A percentile compares a stretch with the other conserved stretches of the same genome.
Conservation (phyloP, 2,888 invertebrate genomes). For the Leptura quadrifasciata region DNA sequence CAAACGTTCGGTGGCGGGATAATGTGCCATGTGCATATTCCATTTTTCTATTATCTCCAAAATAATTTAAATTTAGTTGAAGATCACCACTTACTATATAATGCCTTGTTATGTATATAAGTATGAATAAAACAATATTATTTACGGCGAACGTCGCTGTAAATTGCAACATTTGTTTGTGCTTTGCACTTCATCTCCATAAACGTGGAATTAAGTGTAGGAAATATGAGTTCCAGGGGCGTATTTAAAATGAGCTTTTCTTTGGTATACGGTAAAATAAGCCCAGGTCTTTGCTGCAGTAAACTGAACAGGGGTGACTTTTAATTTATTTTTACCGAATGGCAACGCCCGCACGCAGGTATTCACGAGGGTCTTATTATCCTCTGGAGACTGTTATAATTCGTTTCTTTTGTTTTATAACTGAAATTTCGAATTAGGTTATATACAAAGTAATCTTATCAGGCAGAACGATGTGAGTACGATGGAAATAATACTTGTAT, state of each 20-base stretch:
- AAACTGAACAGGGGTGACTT: constrained; percentile 59
- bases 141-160: constrained; percentile 47
- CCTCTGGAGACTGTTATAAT: constrained; percentile 58
- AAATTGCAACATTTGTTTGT: constrained; percentile 63
- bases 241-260: constrained; percentile 57
- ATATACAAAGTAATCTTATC: constrained; percentile 36
- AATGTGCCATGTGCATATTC: background rate
- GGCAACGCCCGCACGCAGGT: constrained; percentile 55
- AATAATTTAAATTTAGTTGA: background rate
- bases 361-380: constrained; percentile 57
- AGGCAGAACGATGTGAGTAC: constrained; percentile 10
- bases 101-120: constrained; percentile 6
- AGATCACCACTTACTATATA: constrained; percentile 8
- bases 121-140: constrained; percentile 47
- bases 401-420: constrained; percentile 59
- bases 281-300: constrained; percentile 42
- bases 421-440: constrained; percentile 40
- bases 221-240: constrained; percentile 63
- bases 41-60: background rate
- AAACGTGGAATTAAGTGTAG: constrained; percentile 63
- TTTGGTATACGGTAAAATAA: constrained; percentile 32
- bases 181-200: constrained; percentile 63
- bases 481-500: constrained; percentile 4
- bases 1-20: too few species aligned
- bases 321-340: constrained; percentile 66